Base-by-base conservation (phyloP, 2,888 invertebrate genomes). In the Idaea biselata region DNA sequence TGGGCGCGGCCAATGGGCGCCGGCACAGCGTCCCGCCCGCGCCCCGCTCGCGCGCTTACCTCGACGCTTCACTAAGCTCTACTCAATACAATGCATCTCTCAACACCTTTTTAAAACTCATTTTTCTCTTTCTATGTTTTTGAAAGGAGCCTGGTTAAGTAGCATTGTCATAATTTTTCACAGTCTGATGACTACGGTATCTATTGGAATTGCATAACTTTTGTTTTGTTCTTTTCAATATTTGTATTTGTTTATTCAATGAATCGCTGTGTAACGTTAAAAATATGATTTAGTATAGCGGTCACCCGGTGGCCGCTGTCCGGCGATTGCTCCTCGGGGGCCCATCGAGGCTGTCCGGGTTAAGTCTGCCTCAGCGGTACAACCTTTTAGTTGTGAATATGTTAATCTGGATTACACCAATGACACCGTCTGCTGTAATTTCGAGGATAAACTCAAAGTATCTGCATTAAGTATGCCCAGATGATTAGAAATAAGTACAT, bases 381-480 rank as follows among this genome's bases (percentile, higher is more conserved):
- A 83, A 80, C 88, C 91, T 89, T 90, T 91, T 90, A 88, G 91
- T 91, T 90, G 79, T 82, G 91, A 86, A 91, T 91, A 91, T 81
- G 89, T 91, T 91, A 44, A 88, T 78, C 72, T 70, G 84, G 86
- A 88, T 89, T 88, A 89, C 79, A 69, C 65, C 68, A 73, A 75
- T 72, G 79, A 79, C 78, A 77, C 77, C 78, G 80, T 79, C 79
- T 79, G 83, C 76, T 81, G 81, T 83, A 84, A 86, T 87, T 88
- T 84, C 79, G 73, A 74, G 84, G 83, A 83, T 88, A 82, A 88
- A 88, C 83, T 84, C 77, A 79, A 81, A 83, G 82, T 79, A 83
- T 84, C 80, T 81, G 76, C 81, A 79, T 81, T 76, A 77, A 84
- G 76, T 78, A 78, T 76, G 73, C 83, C 81, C 80, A 58, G 65